A percentile compares a stretch with the other conserved stretches of the same genome.
Conservation (phyloP, 92 coral and sea anemone species). For the Plumapathes pennacea region DNA sequence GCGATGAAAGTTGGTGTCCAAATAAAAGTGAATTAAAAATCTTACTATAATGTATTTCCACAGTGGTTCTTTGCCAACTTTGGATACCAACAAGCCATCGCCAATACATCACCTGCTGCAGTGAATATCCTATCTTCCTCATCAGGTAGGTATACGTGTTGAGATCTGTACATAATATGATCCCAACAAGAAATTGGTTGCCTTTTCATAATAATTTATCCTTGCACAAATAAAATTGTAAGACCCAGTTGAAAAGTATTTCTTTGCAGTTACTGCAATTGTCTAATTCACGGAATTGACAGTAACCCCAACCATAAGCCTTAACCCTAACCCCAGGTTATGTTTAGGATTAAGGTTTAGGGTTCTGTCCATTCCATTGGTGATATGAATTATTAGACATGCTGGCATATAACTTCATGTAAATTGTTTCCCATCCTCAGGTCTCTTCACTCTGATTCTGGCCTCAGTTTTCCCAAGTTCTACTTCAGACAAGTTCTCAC, state of each 20-base stretch:
- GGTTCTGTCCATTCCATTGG: no score
- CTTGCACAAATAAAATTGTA: no score
- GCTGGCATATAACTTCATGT: no score
- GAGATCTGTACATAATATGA: not conserved
- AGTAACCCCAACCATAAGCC: no score
- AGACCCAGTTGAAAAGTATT: no score
- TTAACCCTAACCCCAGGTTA: no score
- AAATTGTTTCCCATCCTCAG: no score
- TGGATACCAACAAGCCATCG: conserved; percentile 86
- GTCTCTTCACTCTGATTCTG: conserved; percentile 84
- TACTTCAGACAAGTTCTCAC: conserved; percentile 68
- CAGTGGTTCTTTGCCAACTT: conserved; percentile 93
- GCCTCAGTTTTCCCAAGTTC: conserved; percentile 91
- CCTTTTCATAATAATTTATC: no score
- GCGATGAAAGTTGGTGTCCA: not conserved
- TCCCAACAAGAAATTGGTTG: not conserved
- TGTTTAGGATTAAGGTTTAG: no score
- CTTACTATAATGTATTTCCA: not conserved
- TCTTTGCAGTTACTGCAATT: no score
- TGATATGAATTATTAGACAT: no score
- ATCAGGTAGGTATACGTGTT: conserved; percentile 74
- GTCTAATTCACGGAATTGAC: no score
- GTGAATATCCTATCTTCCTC: conserved; percentile 94
- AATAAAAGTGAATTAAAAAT: not conserved
- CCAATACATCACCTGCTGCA: conserved; percentile 90